Percentiles rank a stretch among this genome's conserved stretches.
Conservation (phyloP, 1,140 invertebrate genomes). For the Manduca sexta region DNA sequence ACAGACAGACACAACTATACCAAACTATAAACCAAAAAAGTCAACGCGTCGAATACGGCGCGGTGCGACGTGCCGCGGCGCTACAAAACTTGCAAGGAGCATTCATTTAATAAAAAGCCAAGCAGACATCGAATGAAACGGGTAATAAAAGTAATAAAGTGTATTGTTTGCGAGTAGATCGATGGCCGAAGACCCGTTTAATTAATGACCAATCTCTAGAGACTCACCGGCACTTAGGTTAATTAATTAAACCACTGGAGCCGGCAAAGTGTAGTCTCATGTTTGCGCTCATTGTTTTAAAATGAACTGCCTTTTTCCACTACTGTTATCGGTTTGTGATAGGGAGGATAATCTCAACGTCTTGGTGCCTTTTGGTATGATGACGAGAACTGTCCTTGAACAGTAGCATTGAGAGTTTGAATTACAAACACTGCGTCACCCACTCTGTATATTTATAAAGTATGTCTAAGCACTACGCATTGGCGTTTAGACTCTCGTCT, state of each 20-base stretch:
- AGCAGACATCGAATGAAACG: slow-evolving; percentile 35
- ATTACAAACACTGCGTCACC: too few species aligned
- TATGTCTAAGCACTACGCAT: too few species aligned
- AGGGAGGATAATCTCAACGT: background rate
- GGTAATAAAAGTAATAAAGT: slow-evolving; percentile 59
- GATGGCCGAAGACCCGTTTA: slow-evolving; percentile 53
- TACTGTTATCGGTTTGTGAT: background rate
- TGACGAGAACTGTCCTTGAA: too few species aligned
- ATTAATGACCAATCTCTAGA: slow-evolving; percentile 65
- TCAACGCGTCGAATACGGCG: too few species aligned
- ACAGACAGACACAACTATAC: too few species aligned
- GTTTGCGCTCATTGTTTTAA: slow-evolving; percentile 44
- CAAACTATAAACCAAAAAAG: too few species aligned
- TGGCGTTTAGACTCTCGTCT: too few species aligned
- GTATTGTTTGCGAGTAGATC: slow-evolving; percentile 59
- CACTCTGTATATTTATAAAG: too few species aligned
- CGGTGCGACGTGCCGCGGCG: too few species aligned
- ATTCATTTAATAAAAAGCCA: slow-evolving; percentile 31
- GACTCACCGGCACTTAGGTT: slow-evolving; percentile 64
- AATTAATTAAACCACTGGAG: slow-evolving; percentile 60
- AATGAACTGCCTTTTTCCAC: slow-evolving; percentile 9
- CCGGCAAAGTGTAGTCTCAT: slow-evolving; percentile 44
- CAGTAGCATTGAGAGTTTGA: too few species aligned
- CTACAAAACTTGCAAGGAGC: too few species aligned
- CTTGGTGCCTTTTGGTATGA: background rate